Conservation (phyloP, 2,113 vertebrate species). For the Lasiurus cinereus region DNA sequence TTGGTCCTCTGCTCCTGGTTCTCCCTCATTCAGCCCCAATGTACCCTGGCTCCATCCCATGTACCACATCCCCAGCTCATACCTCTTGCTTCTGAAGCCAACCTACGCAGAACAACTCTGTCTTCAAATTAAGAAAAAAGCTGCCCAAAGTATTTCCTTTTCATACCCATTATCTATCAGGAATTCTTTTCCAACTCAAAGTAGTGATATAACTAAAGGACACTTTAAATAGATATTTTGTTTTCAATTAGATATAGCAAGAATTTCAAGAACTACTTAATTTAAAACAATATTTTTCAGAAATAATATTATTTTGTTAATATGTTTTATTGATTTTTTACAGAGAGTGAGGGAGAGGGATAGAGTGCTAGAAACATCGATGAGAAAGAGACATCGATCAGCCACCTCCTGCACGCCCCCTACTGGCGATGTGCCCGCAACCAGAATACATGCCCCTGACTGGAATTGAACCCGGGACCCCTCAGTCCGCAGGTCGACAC, state of each 20-base stretch:
- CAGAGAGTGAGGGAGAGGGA: too few species aligned
- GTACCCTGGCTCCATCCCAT: background rate
- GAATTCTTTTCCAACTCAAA: constrained; percentile 64
- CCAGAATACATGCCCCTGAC: too few species aligned
- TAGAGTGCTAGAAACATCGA: too few species aligned
- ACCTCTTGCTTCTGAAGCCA: constrained; percentile 21
- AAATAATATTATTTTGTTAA: constrained; percentile 56
- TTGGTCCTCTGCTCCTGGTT: background rate
- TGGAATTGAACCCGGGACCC: too few species aligned
- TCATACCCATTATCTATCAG: constrained; percentile 55
- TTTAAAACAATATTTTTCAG: constrained; percentile 80
- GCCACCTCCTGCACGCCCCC: too few species aligned
- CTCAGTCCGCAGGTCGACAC: too few species aligned
- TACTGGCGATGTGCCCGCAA: too few species aligned
- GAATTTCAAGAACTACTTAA: constrained; percentile 73
- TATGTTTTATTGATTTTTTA: too few species aligned
- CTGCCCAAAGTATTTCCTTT: constrained; percentile 60
- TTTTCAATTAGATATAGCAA: constrained; percentile 69
- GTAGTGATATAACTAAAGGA: constrained; percentile 64
- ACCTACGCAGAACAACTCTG: background rate
- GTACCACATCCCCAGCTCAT: background rate
- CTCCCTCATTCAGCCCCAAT: background rate
- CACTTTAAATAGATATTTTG: constrained; percentile 75
- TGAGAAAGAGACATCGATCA: too few species aligned
- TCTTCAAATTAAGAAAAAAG: constrained; percentile 22